Conservation (phyloP, 2,797 vertebrate genomes). For the Selene dorsalis region DNA sequence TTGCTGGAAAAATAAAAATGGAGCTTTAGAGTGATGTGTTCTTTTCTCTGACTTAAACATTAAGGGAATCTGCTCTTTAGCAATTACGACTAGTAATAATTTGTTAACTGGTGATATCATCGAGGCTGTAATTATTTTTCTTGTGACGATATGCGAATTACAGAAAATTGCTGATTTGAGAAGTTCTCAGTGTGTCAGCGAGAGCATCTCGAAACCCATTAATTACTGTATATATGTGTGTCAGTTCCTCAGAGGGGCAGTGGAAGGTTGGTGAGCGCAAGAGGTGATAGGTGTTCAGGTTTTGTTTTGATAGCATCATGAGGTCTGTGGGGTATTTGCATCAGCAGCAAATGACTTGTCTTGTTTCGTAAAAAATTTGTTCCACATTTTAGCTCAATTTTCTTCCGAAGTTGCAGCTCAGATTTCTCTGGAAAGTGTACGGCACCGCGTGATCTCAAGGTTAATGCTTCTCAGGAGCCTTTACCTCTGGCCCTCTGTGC, state of each 20-base stretch:
- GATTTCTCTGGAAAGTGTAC: slow-evolving; percentile 51
- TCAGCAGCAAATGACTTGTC: slow-evolving; percentile 15
- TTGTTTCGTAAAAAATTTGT: slow-evolving; percentile 26
- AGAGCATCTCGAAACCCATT: slow-evolving; percentile 64
- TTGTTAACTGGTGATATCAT: slow-evolving; percentile 71
- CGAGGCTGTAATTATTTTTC: slow-evolving; percentile 68
- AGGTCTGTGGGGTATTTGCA: slow-evolving; percentile 10
- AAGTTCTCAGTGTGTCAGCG: slow-evolving; percentile 58
- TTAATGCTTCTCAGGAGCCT: slow-evolving; percentile 74
- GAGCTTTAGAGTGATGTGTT: slow-evolving; percentile 66
- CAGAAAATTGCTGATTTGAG: slow-evolving; percentile 74
- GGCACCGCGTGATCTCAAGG: slow-evolving; percentile 66
- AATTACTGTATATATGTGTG: slow-evolving; percentile 59
- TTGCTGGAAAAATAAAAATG: slow-evolving; percentile 77
- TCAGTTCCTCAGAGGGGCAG: slow-evolving; percentile 44
- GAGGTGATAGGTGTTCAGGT: slow-evolving; percentile 7
- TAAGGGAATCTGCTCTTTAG: slow-evolving; percentile 73
- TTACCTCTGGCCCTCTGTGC: slow-evolving; percentile 70
- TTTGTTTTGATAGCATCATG: slow-evolving; percentile 29
- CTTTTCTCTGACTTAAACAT: slow-evolving; percentile 69
- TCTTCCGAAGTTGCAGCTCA: slow-evolving; percentile 1
- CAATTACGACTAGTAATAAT: slow-evolving; percentile 64
- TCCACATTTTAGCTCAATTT: slow-evolving; percentile 34
- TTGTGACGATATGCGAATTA: slow-evolving; percentile 60
- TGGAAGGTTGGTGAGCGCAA: slow-evolving; percentile 17